A percentile compares a stretch with the other conserved stretches of the same genome.
These are phyloP conservation scores for Dasysyrphus albostriatus DNA, from an alignment of 2,888 invertebrate species.

Conservation along the genomic window DNA sequence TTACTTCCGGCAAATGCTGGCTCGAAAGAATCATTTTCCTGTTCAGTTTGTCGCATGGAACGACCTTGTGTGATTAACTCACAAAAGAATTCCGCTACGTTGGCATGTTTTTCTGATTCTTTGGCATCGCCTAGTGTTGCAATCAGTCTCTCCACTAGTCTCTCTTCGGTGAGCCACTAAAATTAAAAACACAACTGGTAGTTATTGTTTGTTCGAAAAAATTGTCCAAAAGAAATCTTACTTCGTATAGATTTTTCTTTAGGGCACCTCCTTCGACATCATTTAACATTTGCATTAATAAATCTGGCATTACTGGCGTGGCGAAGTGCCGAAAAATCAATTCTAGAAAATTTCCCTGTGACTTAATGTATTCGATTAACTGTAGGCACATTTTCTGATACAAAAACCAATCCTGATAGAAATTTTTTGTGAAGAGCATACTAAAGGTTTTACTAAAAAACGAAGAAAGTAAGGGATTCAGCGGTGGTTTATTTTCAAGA, in stretches of 20 bases:
- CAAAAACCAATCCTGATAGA: constrained; percentile 96
- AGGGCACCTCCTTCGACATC: constrained; percentile 91
- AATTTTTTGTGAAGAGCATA: constrained; percentile 93
- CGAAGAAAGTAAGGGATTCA: constrained; percentile 97
- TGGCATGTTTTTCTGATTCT: constrained; percentile 91
- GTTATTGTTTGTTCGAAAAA: neutral
- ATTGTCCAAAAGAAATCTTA: constrained; percentile 81
- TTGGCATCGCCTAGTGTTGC: constrained; percentile 87
- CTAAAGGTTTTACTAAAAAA: constrained; percentile 98
- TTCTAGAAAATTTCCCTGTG: constrained; percentile 93
- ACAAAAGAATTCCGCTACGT: constrained; percentile 94
- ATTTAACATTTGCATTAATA: constrained; percentile 93
- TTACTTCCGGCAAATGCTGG: constrained; percentile 84
- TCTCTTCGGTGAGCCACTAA: constrained; percentile 95
- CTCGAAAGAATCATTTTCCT: constrained; percentile 85
- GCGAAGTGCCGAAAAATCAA: constrained; percentile 94
- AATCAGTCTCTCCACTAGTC: constrained; percentile 92
- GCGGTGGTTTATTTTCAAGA: constrained; percentile 92
- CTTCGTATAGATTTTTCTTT: constrained; percentile 88
- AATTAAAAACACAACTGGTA: constrained; percentile 58
- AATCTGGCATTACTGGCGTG: constrained; percentile 97
- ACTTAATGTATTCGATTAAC: constrained; percentile 95
- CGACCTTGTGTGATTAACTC: constrained; percentile 91
- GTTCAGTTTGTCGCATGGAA: constrained; percentile 85
- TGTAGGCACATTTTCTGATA: constrained; percentile 96